Evolutionary conservation across 2,797 vertebrate genomes (phyloP), one percentile per base, ranked within the genome.

Genomic region (Prunella strophiata): DNA sequence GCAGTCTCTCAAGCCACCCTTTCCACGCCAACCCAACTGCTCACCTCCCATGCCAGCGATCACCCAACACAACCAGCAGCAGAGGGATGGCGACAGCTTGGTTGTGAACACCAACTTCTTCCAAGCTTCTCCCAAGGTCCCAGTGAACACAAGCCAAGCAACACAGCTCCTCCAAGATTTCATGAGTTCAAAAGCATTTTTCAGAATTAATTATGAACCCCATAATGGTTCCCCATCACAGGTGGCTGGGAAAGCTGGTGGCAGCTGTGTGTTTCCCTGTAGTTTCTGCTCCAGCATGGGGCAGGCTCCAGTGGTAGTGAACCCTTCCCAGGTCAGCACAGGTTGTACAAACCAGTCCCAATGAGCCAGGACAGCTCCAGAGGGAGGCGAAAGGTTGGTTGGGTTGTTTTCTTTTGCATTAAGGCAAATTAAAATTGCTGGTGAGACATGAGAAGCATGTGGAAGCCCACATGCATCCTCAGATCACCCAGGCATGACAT

Each of bases 61-160:
- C 63, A 58, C n/a, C 7, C 67, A 78, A 55, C 1, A 1, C 29
- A 40, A 63, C 29, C 2, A 0, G 34, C 2, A 0, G 18, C 22
- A 58, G 42, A 73, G 54, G 54, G 54, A 73, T 73, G 9, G 42
- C 3, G 11, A 73, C 71, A 67, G 29, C 36, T 16, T 19, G n/a
- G 25, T 52, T 80, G 42, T 12, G 23, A 85, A 62, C 47, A 67
- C 8, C 62, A 67, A 45, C 47, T 48, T 48, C 47, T 14, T 23
- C 47, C 47, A 48, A 48, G 47, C 51, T 82, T 73, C 58, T 86
- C 68, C 32, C 6, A 42, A 42, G 32, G 32, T 63, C 36, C 70
- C 1, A 3, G 27, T 23, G 55, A 77, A 89, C 8, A 1, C 50
- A 59, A 58, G 16, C 26, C 55, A 73, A 72, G 48, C 26, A 73